Base-by-base conservation (phyloP, 2,113 vertebrate genomes). In the Morone saxatilis region DNA sequence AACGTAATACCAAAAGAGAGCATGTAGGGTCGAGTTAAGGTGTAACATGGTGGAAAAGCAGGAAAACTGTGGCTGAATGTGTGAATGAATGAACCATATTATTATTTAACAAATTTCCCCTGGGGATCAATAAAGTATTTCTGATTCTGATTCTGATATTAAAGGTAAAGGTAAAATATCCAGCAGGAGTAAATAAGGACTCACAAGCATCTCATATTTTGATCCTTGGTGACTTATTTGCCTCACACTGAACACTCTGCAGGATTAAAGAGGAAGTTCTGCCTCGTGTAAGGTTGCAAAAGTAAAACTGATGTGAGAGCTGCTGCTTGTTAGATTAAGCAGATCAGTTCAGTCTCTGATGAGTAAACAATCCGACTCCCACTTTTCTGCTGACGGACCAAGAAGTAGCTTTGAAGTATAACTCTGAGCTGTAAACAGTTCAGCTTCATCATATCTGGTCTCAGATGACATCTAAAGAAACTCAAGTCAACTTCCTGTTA, bases 341-440 rank as follows among this genome's bases (percentile, higher is more conserved):
- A 71, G 75, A 88, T 70, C 59, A 40, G 68, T 86, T 84, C 68
- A 82, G 85, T 83, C 76, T 82, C 51, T 65, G 85, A 81, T 12
- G 76, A 88, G 79, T 76, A 88, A 85, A 90, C 81, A 85, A 78
- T 62, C 56, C 19, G 17, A 47, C 78, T 85, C 66, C 5, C 20
- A 51, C 50, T 83, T 80, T 91, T 83, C 63, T 88, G 84, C 88
- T 88, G 84, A 88, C 63, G 40, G 78, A 25, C 63, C 13, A 25
- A 81, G 72, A 79, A 59, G 73, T 0, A 20, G 60, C 86, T 86
- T 85, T 88, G 86, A 89, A 89, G 90, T 89, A 48, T 12, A 75
- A 66, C 63, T 81, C 69, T 61, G 57, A 70, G 83, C 59, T 48
- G 56, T 87, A 84, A 86, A 87, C 80, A 76, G 4, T 79, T 67